Conservation (phyloP, 2,888 invertebrate species). For the Aelia acuminata region DNA sequence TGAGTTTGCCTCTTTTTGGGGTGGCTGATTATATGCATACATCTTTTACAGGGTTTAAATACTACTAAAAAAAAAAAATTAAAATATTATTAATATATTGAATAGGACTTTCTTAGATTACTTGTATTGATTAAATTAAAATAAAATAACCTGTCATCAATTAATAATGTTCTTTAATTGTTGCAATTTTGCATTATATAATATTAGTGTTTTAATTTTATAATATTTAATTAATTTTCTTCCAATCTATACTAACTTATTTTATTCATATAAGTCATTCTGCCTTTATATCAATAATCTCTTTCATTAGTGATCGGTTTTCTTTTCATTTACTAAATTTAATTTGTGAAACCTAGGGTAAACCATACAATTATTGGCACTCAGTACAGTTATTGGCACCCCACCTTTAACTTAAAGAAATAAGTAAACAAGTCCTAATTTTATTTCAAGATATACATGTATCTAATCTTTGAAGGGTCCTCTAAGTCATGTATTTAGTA, state of each 20-base stretch:
- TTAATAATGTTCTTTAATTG: not conserved
- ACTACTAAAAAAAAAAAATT: not conserved
- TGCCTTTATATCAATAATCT: too few species aligned
- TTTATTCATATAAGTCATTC: too few species aligned
- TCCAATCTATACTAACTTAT: not conserved
- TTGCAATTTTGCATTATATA: not conserved
- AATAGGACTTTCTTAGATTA: not conserved
- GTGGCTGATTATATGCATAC: constrained; percentile 5
- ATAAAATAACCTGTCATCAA: not conserved
- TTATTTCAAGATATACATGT: too few species aligned
- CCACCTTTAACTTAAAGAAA: too few species aligned
- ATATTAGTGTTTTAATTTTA: too few species aligned
- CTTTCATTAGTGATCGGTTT: not conserved
- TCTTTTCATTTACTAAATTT: not conserved
- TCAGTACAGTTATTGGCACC: too few species aligned
- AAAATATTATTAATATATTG: not conserved
- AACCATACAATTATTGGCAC: too few species aligned
- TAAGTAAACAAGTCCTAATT: too few species aligned
- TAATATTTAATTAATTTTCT: not conserved
- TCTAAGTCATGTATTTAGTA: too few species aligned
- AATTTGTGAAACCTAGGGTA: not conserved
- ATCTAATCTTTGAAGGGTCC: too few species aligned
- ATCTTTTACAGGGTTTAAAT: not conserved
- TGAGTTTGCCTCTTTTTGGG: not conserved
- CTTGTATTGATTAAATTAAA: not conserved